Base-by-base conservation (phyloP, 2,113 vertebrate species). In the Microtus montanus region DNA sequence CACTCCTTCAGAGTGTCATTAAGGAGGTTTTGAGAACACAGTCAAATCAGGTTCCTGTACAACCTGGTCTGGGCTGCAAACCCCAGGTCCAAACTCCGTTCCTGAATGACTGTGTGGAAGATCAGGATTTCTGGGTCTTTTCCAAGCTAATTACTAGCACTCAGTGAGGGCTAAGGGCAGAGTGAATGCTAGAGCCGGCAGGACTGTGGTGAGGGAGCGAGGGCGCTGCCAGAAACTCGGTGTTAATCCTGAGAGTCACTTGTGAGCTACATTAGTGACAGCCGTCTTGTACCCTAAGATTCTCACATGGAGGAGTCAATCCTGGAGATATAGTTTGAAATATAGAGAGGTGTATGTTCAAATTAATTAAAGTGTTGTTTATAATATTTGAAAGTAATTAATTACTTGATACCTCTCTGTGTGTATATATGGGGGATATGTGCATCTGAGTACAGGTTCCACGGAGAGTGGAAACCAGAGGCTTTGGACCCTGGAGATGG, bases 31-130 rank as follows among this genome's bases (percentile, higher is more conserved):
- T 33, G 41, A 41, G 74, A 86, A 63, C 58, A 47, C 0, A 86
- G 75, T 58, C 61, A 19, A 4, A 66, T 54, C 22, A 28, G n/a
- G 49, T 11, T 73, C 58, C 13, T 22, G 68, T 47, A 10, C 19
- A 26, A 38, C 7, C 30, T 41, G 41, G 14, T 68, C 83, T 54
- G 20, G 15, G 28, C 70, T 24, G 54, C 14, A 4, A 7, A 74
- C n/a, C 68, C 1, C 44, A 71, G 64, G 70, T 73, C 47, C 22
- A 2, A 44, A 5, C 44, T 52, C 63, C 75, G 13, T 1, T 54
- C 73, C 24, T 22, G 0, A 26, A 28, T 7, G n/a, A 49, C n/a
- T 1, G 28, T 13, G 0, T 1, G 8, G n/a, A 28, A 30, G 33
- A 35, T 24, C 35, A 7, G 66, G 35, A 17, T 61, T 61, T 68